Conservation (phyloP, 2,888 invertebrate species). For the Cataglyphis altisquamis region DNA sequence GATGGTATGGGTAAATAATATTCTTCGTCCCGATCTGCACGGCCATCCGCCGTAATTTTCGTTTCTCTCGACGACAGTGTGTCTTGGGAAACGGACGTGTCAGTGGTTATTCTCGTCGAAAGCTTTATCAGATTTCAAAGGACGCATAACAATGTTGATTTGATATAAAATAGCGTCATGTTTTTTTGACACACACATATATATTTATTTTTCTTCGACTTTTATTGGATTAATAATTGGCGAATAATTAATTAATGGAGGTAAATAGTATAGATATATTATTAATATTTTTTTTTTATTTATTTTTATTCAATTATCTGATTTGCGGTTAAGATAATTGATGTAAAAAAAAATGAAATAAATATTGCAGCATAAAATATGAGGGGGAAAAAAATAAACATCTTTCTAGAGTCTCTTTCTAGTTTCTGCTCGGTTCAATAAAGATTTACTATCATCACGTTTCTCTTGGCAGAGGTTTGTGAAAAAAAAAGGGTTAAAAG, state of each 20-base stretch:
- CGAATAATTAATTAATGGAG: not conserved
- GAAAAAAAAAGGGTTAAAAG: conserved; percentile 54
- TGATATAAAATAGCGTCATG: not conserved
- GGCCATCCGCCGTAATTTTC: conserved; percentile 7
- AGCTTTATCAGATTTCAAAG: conserved; percentile 10
- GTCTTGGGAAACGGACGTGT: conserved; percentile 28
- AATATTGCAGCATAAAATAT: not conserved
- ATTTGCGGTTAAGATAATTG: not conserved
- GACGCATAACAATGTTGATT: not conserved
- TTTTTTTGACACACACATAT: not conserved
- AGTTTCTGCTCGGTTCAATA: conserved; percentile 64
- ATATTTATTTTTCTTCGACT: not conserved
- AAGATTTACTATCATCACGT: conserved; percentile 61
- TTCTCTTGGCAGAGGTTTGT: conserved; percentile 46
- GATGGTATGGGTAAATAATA: conserved; percentile 10
- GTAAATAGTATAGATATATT: not conserved
- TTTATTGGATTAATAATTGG: not conserved
- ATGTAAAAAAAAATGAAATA: not conserved
- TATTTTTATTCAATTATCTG: not conserved
- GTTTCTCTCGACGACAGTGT: not conserved
- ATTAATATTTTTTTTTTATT: not conserved
- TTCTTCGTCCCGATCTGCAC: not conserved
- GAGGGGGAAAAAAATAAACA: not conserved
- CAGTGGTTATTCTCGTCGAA: not conserved
- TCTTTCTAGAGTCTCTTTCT: not conserved